Evolutionary conservation across 2,113 vertebrate species (phyloP).

Genomic region (Macquaria ambigua): DNA sequence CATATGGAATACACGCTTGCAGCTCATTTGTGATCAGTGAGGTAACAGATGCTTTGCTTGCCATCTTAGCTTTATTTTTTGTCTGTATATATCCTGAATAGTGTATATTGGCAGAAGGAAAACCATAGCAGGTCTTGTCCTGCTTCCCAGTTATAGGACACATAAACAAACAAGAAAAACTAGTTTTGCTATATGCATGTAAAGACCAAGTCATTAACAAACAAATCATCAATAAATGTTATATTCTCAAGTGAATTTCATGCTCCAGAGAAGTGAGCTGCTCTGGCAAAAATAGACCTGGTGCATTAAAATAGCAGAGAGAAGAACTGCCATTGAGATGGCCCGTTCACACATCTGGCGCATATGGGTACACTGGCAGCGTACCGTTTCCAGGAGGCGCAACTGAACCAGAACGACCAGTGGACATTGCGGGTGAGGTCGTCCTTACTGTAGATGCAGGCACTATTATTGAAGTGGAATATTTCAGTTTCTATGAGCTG

Average conservation of each 20-base stretch:
- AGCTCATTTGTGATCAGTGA: conserved; percentile 41
- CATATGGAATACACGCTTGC: conserved; percentile 19
- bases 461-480: conserved; percentile 26
- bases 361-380: too few relatives aligned
- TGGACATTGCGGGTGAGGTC: conserved; percentile 12
- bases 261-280: neutral
- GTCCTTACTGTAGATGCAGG: conserved; percentile 16
- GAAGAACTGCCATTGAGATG: too few relatives aligned
- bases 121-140: neutral
- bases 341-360: conserved; percentile 1
- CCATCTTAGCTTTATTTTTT: neutral
- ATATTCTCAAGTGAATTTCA: neutral
- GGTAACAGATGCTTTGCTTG: neutral
- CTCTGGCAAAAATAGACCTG: neutral
- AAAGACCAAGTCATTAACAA: neutral
- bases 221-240: neutral
- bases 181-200: neutral
- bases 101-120: neutral
- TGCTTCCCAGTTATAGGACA: neutral
- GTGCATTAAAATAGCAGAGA: neutral
- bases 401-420: neutral
- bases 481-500: conserved; percentile 32
- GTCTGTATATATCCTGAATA: neutral
- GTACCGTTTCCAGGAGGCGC: neutral
- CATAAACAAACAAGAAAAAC: neutral